Evolutionary conservation across 2,888 invertebrate species (phyloP).

Genomic region (Limnephilus lunatus): DNA sequence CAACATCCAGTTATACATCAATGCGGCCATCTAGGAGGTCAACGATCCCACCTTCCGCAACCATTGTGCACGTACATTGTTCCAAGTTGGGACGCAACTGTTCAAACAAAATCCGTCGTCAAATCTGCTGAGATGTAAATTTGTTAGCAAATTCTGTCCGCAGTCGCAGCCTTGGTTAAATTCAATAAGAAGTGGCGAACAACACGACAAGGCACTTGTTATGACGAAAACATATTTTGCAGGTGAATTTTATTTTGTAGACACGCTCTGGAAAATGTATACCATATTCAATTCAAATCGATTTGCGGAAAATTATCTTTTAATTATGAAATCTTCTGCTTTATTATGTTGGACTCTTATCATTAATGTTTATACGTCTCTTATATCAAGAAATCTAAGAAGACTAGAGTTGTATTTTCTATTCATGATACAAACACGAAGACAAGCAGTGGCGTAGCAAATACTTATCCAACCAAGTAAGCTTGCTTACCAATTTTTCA

Average conservation of each 20-base stretch:
- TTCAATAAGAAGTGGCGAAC: neutral
- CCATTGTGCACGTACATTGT: conserved; percentile 19
- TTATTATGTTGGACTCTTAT: neutral
- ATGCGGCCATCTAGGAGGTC: conserved; percentile 13
- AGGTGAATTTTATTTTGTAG: neutral
- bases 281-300: neutral
- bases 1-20: neutral
- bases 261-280: neutral
- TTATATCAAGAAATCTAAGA: neutral
- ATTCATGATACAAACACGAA: neutral
- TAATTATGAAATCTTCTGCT: neutral
- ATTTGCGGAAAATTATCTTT: neutral
- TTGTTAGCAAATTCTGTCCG: neutral
- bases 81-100: conserved; percentile 32
- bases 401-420: neutral
- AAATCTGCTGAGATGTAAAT: conserved; percentile 28
- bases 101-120: conserved; percentile 30
- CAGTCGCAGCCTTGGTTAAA: conserved; percentile 27
- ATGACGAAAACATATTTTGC: conserved; percentile 21
- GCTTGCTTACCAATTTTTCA: no score
- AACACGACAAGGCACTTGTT: conserved; percentile 16
- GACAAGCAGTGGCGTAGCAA: neutral
- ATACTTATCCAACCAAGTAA: no score
- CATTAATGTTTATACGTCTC: neutral
- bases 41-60: conserved; percentile 34